Evolutionary conservation across 2,113 vertebrate species (phyloP).

Genomic region (Elgaria multicarinata): DNA sequence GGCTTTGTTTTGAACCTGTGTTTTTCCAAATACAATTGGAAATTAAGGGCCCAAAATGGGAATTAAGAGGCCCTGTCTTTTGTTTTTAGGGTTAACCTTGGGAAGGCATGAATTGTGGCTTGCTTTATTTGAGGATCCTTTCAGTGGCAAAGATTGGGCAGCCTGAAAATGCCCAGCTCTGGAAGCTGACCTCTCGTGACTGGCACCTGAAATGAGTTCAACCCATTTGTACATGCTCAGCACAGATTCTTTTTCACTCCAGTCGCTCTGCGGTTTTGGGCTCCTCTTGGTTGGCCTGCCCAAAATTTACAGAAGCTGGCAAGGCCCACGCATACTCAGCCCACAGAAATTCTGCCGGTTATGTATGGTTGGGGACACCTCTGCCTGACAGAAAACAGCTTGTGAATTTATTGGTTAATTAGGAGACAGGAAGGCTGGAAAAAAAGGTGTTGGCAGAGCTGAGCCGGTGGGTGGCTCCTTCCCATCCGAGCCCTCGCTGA

Average conservation of each 20-base stretch:
- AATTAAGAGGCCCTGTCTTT: background rate
- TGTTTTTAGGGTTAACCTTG: too few relatives aligned
- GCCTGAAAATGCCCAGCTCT: fast-evolving
- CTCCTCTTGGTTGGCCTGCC: background rate
- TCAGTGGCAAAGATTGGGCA: background rate
- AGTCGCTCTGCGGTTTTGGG: conserved; percentile 63
- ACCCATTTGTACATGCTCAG: background rate
- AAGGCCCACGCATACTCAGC: fast-evolving
- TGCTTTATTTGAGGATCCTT: background rate
- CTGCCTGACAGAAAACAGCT: conserved; percentile 35
- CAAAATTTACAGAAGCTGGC: conserved; percentile 48
- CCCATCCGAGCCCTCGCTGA: background rate
- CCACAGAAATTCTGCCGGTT: conserved; percentile 16
- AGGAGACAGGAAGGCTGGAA: conserved; percentile 36
- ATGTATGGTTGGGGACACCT: conserved; percentile 13
- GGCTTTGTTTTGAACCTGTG: too few relatives aligned
- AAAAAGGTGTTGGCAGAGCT: conserved; percentile 27
- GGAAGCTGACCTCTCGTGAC: background rate
- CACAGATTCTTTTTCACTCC: conserved; percentile 37
- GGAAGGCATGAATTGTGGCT: background rate
- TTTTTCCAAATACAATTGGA: background rate
- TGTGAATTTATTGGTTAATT: conserved; percentile 57
- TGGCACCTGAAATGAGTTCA: conserved; percentile 19
- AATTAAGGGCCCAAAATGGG: too few relatives aligned
- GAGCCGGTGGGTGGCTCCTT: conserved; percentile 43